Percentiles rank a stretch among this genome's conserved stretches.
Conservation (phyloP, 2,113 vertebrate species). For the Motacilla alba region DNA sequence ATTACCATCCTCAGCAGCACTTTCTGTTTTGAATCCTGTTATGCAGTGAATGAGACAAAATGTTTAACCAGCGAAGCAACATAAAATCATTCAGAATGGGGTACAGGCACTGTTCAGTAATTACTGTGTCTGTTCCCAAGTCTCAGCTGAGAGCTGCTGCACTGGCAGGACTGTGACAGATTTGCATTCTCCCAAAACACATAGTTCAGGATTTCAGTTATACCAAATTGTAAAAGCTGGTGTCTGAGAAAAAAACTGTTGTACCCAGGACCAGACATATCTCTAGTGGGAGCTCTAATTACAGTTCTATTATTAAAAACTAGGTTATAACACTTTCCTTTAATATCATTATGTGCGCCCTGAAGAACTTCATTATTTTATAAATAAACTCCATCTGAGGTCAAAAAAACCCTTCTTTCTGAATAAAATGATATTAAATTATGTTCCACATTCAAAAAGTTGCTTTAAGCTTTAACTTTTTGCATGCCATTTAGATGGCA, state of each 20-base stretch:
- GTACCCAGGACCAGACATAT: neutral
- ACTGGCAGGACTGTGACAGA: neutral
- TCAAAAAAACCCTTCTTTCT: neutral
- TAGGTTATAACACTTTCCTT: neutral
- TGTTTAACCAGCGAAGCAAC: neutral
- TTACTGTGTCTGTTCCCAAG: neutral
- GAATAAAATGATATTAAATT: neutral
- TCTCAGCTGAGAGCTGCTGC: neutral
- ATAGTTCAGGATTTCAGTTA: neutral
- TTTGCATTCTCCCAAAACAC: neutral
- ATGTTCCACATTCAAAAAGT: neutral
- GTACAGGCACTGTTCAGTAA: neutral
- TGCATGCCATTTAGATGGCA: neutral
- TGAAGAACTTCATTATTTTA: neutral
- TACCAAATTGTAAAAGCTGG: neutral
- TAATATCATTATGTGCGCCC: neutral
- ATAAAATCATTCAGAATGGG: neutral
- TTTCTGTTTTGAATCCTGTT: neutral
- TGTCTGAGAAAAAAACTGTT: neutral
- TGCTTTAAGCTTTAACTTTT: neutral
- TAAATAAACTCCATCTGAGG: constrained; percentile 20
- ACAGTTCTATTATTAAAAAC: constrained; percentile 38
- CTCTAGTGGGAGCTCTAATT: constrained; percentile 15
- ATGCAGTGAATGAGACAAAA: neutral
- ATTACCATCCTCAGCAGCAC: neutral